phyloP scores from a whole-genome alignment of 2,797 vertebrate genomes.

The Malacoraja senta region DNA sequence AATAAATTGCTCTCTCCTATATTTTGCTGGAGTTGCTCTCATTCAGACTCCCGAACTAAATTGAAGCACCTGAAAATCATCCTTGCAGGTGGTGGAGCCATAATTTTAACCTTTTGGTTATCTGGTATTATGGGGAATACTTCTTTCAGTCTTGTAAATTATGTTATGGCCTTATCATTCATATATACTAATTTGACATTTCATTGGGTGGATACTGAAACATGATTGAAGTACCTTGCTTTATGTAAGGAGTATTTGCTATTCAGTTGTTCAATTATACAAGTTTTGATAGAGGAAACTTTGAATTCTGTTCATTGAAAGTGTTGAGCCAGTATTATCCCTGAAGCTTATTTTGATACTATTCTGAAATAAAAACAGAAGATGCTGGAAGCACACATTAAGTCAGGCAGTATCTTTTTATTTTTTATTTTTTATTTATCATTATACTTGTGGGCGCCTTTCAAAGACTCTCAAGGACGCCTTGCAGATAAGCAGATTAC shows the following conservation, averaged over 20 bases:
- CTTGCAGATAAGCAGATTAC: no score
- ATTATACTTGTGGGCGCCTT: no score
- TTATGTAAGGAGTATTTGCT: background rate
- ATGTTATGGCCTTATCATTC: background rate
- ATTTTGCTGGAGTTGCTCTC: background rate
- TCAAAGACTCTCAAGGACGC: no score
- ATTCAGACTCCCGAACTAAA: background rate
- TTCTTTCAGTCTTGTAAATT: no score
- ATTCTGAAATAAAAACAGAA: background rate
- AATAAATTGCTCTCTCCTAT: background rate
- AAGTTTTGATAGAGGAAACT: background rate
- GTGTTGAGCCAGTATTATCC: background rate
- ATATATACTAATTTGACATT: background rate
- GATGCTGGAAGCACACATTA: no score
- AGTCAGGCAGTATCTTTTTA: no score
- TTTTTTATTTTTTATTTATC: no score
- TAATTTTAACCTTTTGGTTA: background rate
- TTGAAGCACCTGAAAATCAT: background rate
- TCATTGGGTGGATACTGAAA: background rate
- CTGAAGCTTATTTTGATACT: background rate
- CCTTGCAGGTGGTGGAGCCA: background rate
- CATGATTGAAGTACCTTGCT: background rate
- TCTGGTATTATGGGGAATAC: background rate
- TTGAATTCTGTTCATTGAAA: background rate
- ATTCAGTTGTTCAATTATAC: background rate